phyloP scores from a whole-genome alignment of 2,888 invertebrate genomes.

The Sinopyrophorus schimmeli region DNA sequence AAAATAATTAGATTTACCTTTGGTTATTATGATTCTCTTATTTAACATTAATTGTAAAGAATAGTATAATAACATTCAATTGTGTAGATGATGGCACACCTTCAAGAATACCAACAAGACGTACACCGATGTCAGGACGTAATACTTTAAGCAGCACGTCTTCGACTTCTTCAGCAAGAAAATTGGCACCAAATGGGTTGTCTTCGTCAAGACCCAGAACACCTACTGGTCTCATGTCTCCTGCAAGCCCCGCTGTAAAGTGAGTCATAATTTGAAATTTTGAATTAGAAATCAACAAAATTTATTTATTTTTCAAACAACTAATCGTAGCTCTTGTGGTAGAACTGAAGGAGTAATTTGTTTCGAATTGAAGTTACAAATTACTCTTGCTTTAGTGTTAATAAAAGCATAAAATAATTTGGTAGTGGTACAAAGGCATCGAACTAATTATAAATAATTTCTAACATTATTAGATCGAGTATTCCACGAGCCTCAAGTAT shows the following conservation, averaged over 20 bases:
- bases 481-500: constrained; percentile 90
- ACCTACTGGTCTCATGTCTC: constrained; percentile 76
- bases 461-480: constrained; percentile 61
- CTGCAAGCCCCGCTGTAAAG: constrained; percentile 74
- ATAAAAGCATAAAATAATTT: no score
- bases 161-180: constrained; percentile 62
- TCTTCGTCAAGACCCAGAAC: constrained; percentile 68
- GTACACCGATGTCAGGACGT: constrained; percentile 61
- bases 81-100: constrained; percentile 74
- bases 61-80: background rate
- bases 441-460: constrained; percentile 34
- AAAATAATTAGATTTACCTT: background rate
- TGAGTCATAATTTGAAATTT: no score
- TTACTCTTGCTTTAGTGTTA: no score
- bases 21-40: background rate
- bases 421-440: constrained; percentile 21
- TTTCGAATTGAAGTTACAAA: no score
- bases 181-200: constrained; percentile 57
- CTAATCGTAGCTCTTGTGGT: no score
- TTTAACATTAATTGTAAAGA: background rate
- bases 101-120: constrained; percentile 79
- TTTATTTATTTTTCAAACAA: no score
- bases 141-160: constrained; percentile 49
- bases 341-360: no score
- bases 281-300: no score